Percentiles rank a stretch among this genome's conserved stretches.
These are phyloP conservation scores for Melanogrammus aeglefinus DNA, from an alignment of 2,797 vertebrate genomes.

Conservation along the genomic window DNA sequence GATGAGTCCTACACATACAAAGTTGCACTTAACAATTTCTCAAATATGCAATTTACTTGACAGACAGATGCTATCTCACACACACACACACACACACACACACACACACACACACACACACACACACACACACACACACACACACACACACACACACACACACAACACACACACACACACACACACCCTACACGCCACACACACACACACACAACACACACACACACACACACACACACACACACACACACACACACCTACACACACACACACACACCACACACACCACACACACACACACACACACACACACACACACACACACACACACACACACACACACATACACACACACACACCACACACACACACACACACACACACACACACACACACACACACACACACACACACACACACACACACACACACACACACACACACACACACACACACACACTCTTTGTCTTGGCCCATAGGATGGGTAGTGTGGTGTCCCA, in stretches of 20 bases:
- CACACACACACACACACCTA: slow-evolving; percentile 15
- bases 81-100: neutral
- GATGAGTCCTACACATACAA: neutral
- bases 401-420: slow-evolving; percentile 10
- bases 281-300: neutral
- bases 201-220: too few species aligned
- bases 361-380: slow-evolving; percentile 3
- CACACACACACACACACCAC: neutral
- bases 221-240: slow-evolving; percentile 2
- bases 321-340: neutral
- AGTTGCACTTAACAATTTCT: neutral
- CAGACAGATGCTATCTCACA: neutral
- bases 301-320: neutral
- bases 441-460: slow-evolving; percentile 19
- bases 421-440: slow-evolving; percentile 2
- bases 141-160: neutral
- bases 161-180: neutral
- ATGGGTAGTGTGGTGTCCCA: slow-evolving; percentile 57
- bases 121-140: slow-evolving; percentile 3
- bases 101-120: neutral
- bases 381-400: neutral
- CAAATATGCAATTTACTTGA: neutral
- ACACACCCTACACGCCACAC: too few species aligned
- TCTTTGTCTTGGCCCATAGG: slow-evolving; percentile 51
- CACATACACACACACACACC: neutral